Percentiles rank a stretch among this genome's conserved stretches.
Evolutionary conservation across 2,888 invertebrate species (phyloP).

Genomic region (Andrena minutula): DNA sequence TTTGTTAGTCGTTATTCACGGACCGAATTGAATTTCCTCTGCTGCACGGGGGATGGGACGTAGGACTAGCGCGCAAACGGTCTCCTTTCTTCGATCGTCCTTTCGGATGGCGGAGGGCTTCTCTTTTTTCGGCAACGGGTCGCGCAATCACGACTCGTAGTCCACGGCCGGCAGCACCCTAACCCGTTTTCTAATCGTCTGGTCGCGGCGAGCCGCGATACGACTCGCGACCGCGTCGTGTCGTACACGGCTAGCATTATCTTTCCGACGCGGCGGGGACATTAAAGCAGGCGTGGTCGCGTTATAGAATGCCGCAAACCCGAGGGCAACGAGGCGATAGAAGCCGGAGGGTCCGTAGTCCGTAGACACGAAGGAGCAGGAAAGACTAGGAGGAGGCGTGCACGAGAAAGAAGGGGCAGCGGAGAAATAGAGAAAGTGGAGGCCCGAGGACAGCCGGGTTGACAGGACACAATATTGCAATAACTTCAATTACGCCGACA

Average conservation of each 20-base stretch:
- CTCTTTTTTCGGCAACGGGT: background rate
- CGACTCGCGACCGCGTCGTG: background rate
- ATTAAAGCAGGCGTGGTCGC: slow-evolving; percentile 78
- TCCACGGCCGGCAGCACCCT: background rate
- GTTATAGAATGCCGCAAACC: slow-evolving; percentile 78
- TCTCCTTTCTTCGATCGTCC: slow-evolving; percentile 32
- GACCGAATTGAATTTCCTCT: slow-evolving; percentile 81
- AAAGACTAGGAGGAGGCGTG: background rate
- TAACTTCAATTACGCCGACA: slow-evolving; percentile 84
- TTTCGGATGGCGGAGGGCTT: background rate
- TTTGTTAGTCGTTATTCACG: slow-evolving; percentile 85
- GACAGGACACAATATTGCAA: slow-evolving; percentile 85
- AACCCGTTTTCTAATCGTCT: background rate
- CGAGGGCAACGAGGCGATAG: slow-evolving; percentile 67
- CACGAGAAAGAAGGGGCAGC: background rate
- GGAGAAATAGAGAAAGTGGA: slow-evolving; percentile 20
- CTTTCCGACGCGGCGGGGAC: slow-evolving; percentile 67
- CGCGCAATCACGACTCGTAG: background rate
- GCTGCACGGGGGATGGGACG: slow-evolving; percentile 32
- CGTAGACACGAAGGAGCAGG: background rate
- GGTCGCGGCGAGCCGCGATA: slow-evolving; percentile 14
- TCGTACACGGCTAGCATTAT: slow-evolving; percentile 33
- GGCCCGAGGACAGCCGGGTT: slow-evolving; percentile 70
- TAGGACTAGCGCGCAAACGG: slow-evolving; percentile 39
- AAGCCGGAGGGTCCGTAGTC: background rate